These are phyloP conservation scores for Aplysina aerophoba DNA, from an alignment of 37 sponge, comb jelly and placozoan species.

Conservation along the genomic window DNA sequence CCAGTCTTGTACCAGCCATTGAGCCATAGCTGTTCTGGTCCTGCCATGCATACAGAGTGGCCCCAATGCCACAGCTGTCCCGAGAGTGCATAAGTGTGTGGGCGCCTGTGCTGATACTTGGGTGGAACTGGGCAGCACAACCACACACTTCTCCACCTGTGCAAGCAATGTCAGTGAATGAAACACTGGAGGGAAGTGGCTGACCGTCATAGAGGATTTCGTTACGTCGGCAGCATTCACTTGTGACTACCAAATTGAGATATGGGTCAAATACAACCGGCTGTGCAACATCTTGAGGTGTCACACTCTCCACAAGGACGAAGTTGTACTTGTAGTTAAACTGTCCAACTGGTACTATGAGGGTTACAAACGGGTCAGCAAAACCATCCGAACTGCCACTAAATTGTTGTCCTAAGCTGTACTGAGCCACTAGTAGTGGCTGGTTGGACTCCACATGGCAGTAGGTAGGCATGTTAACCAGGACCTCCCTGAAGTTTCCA, in stretches of 20 bases:
- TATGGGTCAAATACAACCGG: background rate
- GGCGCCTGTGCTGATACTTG: background rate
- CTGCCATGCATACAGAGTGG: conserved; percentile 57
- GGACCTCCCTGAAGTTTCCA: conserved; percentile 28
- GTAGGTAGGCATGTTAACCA: background rate
- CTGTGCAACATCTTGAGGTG: background rate
- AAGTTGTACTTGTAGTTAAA: conserved; percentile 52
- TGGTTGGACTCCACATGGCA: conserved; percentile 47
- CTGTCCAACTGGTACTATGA: conserved; percentile 73
- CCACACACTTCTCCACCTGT: background rate
- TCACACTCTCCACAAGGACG: background rate
- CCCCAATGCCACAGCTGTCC: conserved; percentile 12
- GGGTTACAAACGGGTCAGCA: conserved; percentile 69
- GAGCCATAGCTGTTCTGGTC: conserved; percentile 55
- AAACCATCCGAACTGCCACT: background rate
- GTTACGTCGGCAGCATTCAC: background rate
- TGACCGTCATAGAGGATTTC: background rate
- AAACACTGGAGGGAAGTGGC: background rate
- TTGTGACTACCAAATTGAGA: background rate
- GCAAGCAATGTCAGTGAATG: background rate
- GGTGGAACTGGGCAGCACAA: conserved; percentile 11
- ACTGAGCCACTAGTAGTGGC: conserved; percentile 51
- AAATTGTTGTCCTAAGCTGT: conserved; percentile 20
- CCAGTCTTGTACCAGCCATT: conserved; percentile 57
- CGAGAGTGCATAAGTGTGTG: background rate